Evolutionary conservation across 2,113 vertebrate species (phyloP), one percentile per base, ranked within the genome.

Genomic region (Gadus chalcogrammus): DNA sequence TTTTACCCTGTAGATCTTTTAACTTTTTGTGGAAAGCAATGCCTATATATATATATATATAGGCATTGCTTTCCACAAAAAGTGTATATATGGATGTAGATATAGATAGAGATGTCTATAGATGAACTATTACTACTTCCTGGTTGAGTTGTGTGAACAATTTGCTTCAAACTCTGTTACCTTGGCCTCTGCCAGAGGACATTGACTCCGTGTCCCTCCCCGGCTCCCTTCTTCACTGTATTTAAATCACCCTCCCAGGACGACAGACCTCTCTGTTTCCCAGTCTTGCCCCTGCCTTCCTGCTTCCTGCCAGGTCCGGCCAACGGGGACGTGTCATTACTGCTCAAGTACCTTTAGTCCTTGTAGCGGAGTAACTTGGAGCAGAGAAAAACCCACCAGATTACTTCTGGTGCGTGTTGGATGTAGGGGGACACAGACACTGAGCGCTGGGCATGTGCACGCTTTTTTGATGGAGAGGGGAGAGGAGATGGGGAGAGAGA

Each of bases 241-340:
- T 88, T 91, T 90, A 88, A 88, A 85, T 84, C 75, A 70, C 59
- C 65, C 28, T 77, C 87, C 82, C 84, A 70, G 38, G 84, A 84
- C 72, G 75, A 69, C 59, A 53, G 84, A 85, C 88, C 82, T 84
- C 73, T 67, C 31, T 17, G 71, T 80, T 74, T 67, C 79, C 66
- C 67, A 74, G 69, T 73, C 77, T 80, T 83, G 84, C 86, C 84
- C 76, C 80, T 64, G 55, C 76, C 82, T 84, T 85, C 81, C 78
- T 86, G 85, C 81, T 79, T 83, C 72, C 74, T 76, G 73, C 71
- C 82, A 38, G 65, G 76, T 72, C 79, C 72, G 77, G 78, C 82
- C 87, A 82, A 78, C 68, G 38, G 89, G 89, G 88, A 91, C 58
- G 17, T 84, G 82, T 88, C 87, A 87, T 90, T 88, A 90, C 83